Percentiles rank a stretch among this genome's conserved stretches.
phyloP scores from a whole-genome alignment of 1,140 invertebrate species.

The Zaprionus nigranus region DNA sequence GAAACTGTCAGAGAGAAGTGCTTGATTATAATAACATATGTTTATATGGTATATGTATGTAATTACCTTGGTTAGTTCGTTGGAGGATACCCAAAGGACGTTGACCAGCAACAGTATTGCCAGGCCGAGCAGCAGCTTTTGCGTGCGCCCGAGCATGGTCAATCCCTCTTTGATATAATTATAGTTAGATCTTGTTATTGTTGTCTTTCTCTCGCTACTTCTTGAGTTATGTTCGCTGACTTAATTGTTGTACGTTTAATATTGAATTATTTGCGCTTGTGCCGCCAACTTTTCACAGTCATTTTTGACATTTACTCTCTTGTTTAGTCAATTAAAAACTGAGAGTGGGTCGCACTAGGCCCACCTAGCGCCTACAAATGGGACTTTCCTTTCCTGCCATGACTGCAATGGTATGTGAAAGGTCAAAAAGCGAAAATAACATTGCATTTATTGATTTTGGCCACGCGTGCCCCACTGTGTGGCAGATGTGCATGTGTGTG shows the following conservation, averaged over 20 bases:
- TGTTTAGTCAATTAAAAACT: conserved; percentile 23
- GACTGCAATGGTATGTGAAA: conserved; percentile 22
- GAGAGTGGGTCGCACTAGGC: neutral
- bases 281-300: conserved; percentile 69
- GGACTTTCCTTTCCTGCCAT: neutral
- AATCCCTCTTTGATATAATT: neutral
- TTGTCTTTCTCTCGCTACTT: neutral
- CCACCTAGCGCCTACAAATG: conserved; percentile 5
- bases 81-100: conserved; percentile 94
- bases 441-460: conserved; percentile 18
- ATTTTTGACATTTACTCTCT: conserved; percentile 54
- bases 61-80: conserved; percentile 92
- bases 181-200: neutral
- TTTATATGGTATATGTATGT: neutral
- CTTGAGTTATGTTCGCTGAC: conserved; percentile 10
- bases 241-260: conserved; percentile 24
- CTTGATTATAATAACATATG: neutral
- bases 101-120: conserved; percentile 92
- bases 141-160: conserved; percentile 85
- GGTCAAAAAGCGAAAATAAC: neutral
- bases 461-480: neutral
- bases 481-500: neutral
- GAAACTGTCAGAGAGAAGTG: conserved; percentile 87
- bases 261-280: conserved; percentile 70
- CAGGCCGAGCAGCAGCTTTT: conserved; percentile 91